Conservation (phyloP, 2,888 invertebrate genomes). For the Cephus nigrinus region DNA sequence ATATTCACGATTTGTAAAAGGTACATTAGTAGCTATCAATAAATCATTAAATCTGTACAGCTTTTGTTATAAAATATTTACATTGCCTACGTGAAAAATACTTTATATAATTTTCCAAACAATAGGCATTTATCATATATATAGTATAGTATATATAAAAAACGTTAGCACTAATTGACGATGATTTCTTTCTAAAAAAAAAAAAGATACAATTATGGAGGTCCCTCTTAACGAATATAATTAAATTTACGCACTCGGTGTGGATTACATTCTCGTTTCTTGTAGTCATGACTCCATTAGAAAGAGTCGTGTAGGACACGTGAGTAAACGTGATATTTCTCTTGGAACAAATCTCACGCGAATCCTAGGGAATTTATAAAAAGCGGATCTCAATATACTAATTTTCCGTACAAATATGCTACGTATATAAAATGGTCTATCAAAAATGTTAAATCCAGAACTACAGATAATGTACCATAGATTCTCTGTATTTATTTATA, state of each 20-base stretch:
- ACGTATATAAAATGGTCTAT: not conserved
- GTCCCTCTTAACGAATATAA: not conserved
- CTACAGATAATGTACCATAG: not conserved
- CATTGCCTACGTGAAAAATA: not conserved
- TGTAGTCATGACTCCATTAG: not conserved
- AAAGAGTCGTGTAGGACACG: not conserved
- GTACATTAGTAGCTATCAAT: not conserved
- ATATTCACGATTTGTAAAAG: not conserved
- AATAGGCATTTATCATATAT: not conserved
- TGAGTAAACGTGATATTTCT: not conserved
- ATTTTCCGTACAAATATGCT: not conserved
- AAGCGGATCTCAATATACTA: not conserved
- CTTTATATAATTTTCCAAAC: not conserved
- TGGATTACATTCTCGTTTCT: not conserved
- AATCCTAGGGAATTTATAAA: not conserved
- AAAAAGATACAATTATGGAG: not conserved
- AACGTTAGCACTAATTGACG: not conserved
- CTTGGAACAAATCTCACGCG: not conserved
- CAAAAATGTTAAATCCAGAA: not conserved
- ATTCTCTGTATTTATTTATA: not conserved
- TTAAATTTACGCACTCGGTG: not conserved
- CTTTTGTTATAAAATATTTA: not conserved
- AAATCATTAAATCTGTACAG: not conserved
- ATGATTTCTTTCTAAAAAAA: no score
- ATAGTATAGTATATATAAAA: not conserved